phyloP scores from a whole-genome alignment of 1,140 invertebrate genomes.

The Magallana gigas region DNA sequence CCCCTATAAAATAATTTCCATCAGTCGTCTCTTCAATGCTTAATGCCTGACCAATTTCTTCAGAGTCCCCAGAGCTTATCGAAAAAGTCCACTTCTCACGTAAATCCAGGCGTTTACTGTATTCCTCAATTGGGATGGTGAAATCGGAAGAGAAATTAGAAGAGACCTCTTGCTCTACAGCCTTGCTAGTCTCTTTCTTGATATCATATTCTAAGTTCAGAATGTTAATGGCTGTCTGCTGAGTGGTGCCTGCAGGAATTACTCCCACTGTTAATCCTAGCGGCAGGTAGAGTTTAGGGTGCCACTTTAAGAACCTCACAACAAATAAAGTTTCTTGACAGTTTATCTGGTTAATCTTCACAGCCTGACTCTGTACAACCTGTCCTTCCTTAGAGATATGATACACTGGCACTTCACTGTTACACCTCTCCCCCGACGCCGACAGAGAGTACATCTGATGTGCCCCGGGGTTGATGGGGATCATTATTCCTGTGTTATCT shows the following conservation, averaged over 20 bases:
- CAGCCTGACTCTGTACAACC: conserved; percentile 67
- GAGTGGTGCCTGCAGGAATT: conserved; percentile 58
- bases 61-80: conserved; percentile 97
- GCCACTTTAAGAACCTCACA: conserved; percentile 74
- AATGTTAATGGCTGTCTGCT: conserved; percentile 65
- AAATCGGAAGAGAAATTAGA: conserved; percentile 50
- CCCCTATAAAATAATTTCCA: conserved; percentile 68
- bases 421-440: conserved; percentile 52
- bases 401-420: conserved; percentile 67
- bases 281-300: conserved; percentile 65
- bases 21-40: conserved; percentile 82
- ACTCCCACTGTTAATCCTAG: conserved; percentile 73
- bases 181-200: conserved; percentile 54
- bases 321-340: conserved; percentile 70
- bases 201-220: conserved; percentile 71
- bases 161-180: conserved; percentile 55
- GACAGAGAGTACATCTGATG: conserved; percentile 56
- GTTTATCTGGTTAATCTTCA: conserved; percentile 62
- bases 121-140: conserved; percentile 59
- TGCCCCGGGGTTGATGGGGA: conserved; percentile 70
- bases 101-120: conserved; percentile 84
- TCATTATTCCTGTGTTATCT: conserved; percentile 71
- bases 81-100: conserved; percentile 88
- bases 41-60: conserved; percentile 98
- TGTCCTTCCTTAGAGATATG: conserved; percentile 62